Percentiles rank a stretch among this genome's conserved stretches.
phyloP scores from a whole-genome alignment of 2,797 vertebrate genomes.

The Bryconaethiops microstoma region DNA sequence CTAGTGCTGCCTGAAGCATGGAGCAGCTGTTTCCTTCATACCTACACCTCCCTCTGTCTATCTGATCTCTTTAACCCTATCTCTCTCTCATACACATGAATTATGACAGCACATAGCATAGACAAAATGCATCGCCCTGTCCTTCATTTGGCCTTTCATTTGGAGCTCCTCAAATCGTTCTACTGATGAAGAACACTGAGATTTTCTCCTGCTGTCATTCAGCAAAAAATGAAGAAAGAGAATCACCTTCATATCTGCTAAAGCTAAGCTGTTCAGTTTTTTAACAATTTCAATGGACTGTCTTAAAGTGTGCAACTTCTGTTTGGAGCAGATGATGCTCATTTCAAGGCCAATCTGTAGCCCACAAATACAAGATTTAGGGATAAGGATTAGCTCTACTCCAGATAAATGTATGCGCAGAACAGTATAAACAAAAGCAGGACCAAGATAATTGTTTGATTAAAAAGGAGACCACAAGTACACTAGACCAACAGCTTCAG shows the following conservation, averaged over 20 bases:
- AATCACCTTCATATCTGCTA: background rate
- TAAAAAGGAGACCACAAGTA: background rate
- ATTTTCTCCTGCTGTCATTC: slow-evolving; percentile 11
- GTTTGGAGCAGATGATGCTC: slow-evolving; percentile 21
- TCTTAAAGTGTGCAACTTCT: background rate
- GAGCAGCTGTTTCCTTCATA: slow-evolving; percentile 56
- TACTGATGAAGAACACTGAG: background rate
- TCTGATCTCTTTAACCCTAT: slow-evolving; percentile 21
- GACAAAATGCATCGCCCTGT: background rate
- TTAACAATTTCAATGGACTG: slow-evolving; percentile 4
- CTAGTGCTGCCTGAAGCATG: slow-evolving; percentile 40
- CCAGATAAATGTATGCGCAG: background rate
- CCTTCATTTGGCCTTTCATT: slow-evolving; percentile 21
- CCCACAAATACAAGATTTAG: slow-evolving; percentile 1
- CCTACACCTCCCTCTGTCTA: slow-evolving; percentile 38
- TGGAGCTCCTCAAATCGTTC: background rate
- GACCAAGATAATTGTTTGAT: background rate
- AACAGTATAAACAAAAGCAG: background rate
- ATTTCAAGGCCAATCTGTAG: slow-evolving; percentile 14
- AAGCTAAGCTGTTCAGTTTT: background rate
- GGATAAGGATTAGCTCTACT: background rate
- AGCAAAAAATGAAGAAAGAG: background rate
- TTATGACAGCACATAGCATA: slow-evolving; percentile 1
- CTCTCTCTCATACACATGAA: background rate
- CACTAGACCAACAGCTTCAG: background rate